These are phyloP conservation scores for Sinocyclocheilus maitianheensis DNA, from an alignment of 2,113 vertebrate species.

Conservation along the genomic window DNA sequence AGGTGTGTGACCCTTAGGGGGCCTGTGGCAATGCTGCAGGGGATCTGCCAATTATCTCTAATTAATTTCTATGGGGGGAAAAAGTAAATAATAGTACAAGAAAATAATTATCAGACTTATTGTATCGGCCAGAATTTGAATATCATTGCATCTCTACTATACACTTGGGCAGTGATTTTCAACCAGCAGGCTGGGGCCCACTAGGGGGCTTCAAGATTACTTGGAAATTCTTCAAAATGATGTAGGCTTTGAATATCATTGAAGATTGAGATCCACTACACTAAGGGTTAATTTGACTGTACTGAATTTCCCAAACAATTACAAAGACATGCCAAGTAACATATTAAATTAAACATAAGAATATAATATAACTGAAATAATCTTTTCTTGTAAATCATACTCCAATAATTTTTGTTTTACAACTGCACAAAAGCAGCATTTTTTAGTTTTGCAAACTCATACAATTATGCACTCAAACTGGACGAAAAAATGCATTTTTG, in stretches of 20 bases:
- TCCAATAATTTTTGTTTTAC: too few relatives aligned
- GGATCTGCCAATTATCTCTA: conserved; percentile 4
- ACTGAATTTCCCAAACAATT: not conserved
- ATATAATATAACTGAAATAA: too few relatives aligned
- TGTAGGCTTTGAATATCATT: too few relatives aligned
- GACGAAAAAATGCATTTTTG: not conserved
- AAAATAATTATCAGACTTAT: not conserved
- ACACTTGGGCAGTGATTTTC: not conserved
- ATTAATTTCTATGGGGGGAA: not conserved
- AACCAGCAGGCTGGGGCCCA: not conserved
- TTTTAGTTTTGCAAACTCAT: not conserved
- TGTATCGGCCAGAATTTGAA: not conserved
- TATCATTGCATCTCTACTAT: not conserved
- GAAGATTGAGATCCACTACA: too few relatives aligned
- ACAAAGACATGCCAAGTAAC: not conserved
- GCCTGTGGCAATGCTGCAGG: not conserved
- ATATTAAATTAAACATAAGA: too few relatives aligned
- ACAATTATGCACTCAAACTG: not conserved
- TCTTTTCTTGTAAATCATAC: too few relatives aligned
- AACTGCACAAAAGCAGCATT: too few relatives aligned
- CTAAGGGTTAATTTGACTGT: not conserved
- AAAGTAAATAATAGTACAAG: not conserved
- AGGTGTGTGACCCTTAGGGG: not conserved
- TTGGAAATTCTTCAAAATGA: not conserved
- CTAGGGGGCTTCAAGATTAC: not conserved